Percentiles rank a stretch among this genome's conserved stretches.
phyloP scores from a whole-genome alignment of 2,888 invertebrate species.

The Agrotis puta region DNA sequence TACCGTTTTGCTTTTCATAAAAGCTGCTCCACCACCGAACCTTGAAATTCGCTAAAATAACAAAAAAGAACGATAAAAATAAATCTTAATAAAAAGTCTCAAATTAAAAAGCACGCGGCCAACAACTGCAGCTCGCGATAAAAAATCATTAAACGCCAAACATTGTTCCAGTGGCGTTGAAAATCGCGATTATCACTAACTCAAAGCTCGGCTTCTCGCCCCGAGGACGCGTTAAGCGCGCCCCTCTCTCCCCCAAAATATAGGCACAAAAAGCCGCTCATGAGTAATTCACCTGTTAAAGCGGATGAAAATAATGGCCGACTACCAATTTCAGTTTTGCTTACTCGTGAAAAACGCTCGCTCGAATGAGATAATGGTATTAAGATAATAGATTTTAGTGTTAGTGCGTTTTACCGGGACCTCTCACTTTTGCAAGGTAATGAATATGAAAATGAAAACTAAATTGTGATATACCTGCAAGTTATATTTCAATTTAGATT shows the following conservation, averaged over 20 bases:
- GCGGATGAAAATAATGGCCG: constrained; percentile 58
- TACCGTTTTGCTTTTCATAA: constrained; percentile 5
- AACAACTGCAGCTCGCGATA: constrained; percentile 56
- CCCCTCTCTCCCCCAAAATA: constrained; percentile 54
- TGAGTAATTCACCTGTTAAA: constrained; percentile 66
- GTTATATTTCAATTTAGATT: constrained; percentile 48
- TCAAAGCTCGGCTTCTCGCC: constrained; percentile 62
- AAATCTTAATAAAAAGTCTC: constrained; percentile 41
- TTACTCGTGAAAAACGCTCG: constrained; percentile 57
- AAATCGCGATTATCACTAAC: constrained; percentile 74
- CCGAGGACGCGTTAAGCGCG: constrained; percentile 44
- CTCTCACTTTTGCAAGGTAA: constrained; percentile 24
- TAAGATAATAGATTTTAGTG: constrained; percentile 56
- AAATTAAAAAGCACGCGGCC: constrained; percentile 49
- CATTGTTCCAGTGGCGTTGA: constrained; percentile 68
- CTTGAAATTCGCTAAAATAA: constrained; percentile 19
- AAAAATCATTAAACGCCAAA: constrained; percentile 65
- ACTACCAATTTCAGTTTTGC: constrained; percentile 60
- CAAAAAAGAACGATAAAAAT: constrained; percentile 34
- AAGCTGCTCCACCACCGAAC: not conserved
- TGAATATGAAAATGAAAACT: constrained; percentile 31
- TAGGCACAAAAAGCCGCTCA: constrained; percentile 66
- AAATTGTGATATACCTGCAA: constrained; percentile 34
- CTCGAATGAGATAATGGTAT: constrained; percentile 54
- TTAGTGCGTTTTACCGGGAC: constrained; percentile 28